A percentile compares a stretch with the other conserved stretches of the same genome.
phyloP scores from a whole-genome alignment of 2,888 invertebrate genomes.

The Falcaria lacertinaria region DNA sequence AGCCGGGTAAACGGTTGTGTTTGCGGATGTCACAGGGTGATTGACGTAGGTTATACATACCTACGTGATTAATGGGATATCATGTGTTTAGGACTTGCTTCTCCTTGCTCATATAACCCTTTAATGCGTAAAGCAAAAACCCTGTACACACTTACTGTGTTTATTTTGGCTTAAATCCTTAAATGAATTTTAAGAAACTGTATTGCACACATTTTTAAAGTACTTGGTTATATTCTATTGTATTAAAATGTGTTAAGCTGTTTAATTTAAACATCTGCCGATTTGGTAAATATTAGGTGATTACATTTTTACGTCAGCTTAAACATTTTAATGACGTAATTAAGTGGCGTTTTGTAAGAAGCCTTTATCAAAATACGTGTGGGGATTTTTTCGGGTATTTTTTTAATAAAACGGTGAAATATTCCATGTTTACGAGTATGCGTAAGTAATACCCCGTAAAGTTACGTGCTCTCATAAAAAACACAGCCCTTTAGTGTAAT shows the following conservation, averaged over 20 bases:
- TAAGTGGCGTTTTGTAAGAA: neutral
- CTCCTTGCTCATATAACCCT: neutral
- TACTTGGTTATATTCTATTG: no score
- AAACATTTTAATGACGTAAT: neutral
- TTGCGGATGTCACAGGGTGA: slow-evolving; percentile 55
- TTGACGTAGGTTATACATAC: slow-evolving; percentile 66
- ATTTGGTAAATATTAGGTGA: neutral
- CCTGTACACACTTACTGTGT: neutral
- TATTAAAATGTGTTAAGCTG: no score
- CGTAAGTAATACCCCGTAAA: neutral
- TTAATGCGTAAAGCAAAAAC: neutral
- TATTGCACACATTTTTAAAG: no score
- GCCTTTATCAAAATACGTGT: neutral
- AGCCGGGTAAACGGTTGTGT: slow-evolving; percentile 45
- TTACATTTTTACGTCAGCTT: neutral
- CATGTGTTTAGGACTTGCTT: slow-evolving; percentile 10
- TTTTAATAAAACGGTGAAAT: neutral
- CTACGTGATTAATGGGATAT: slow-evolving; percentile 61
- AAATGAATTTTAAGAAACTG: no score
- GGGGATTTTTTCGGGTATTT: neutral
- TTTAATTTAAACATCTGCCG: neutral
- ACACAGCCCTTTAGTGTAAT: slow-evolving; percentile 20
- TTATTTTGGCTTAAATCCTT: neutral
- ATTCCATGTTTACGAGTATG: neutral
- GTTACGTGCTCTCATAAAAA: slow-evolving; percentile 29